Evolutionary conservation across 2,888 invertebrate genomes (phyloP), one percentile per base, ranked within the genome.

Genomic region (Notocelia uddmanniana): DNA sequence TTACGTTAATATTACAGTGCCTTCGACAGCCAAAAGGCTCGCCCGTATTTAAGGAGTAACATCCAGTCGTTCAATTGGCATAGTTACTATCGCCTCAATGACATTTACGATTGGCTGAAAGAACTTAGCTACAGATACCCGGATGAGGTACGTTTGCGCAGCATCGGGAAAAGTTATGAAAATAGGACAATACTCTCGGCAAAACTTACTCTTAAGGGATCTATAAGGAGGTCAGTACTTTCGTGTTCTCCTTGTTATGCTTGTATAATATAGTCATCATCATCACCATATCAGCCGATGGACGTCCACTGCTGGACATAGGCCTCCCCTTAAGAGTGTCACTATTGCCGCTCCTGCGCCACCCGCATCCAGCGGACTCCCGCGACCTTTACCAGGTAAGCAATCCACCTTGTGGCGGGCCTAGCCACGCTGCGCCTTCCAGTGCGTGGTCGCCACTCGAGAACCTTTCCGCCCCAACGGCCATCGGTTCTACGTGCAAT

Each of bases 41-140:
- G 84, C 67, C 71, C 81, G 0, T 92, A 92, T 57, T 79, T 85
- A 9, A 83, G 88, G 73, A 81, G 89, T 37, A 82, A 84, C 8
- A 85, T 88, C 81, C 80, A 81, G 0, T 81, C 89, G 0, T 91
- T 87, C 59, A 82, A 88, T 64, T 96, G 96, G 95, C 89, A 81
- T 0, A 91, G 87, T 21, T 97, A 95, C 79, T 94, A 95, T 78
- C 89, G 89, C 0, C 79, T 96, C 13, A 85, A 94, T 0, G 95
- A 95, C 70, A 96, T 96, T 57, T 91, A 96, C 75, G 81, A 81
- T 0, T 96, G 95, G 95, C 78, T 96, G 8, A 85, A 85, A 19
- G 90, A 91, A 73, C 80, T 96, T 19, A 85, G 87, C 0, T 78
- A 76, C 0, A 74, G 78, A 5, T 86, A 95, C 79, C 93, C 94